Evolutionary conservation across 2,113 vertebrate genomes (phyloP), one percentile per base, ranked within the genome.

Genomic region (Sturnira hondurensis): DNA sequence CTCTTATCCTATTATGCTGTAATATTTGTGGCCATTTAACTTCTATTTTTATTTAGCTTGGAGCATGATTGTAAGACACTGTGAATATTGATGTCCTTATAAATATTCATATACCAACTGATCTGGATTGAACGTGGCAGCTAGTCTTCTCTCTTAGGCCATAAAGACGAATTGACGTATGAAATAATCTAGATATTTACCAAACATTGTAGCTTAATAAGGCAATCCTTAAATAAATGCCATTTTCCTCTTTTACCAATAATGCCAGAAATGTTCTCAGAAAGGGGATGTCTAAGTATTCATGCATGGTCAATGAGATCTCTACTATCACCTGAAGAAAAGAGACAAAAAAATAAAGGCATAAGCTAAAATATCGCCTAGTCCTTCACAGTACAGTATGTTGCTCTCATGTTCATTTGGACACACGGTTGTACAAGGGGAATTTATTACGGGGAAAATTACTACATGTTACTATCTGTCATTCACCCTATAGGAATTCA

Each of bases 21-120:
- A 98, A 96, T 97, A 97, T 97, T 95, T 98, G 96, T 98, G 98
- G 96, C 97, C 83, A 82, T 96, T 97, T 97, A 97, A 94, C 90
- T 65, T 98, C 97, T 97, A 94, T 70, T 98, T 98, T 98, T 91
- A 86, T 97, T 98, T 97, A 97, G 91, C 97, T 98, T 97, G 94
- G 93, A 98, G 98, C 98, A 99, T 99, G 98, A 97, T 97, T 98
- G 97, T 98, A 97, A 97, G 96, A 98, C 93, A 96, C 97, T 97
- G 90, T 98, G 96, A 96, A 97, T 98, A 96, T 96, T 74, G 73
- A 97, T 98, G 95, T 97, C 96, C 97, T 97, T 97, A 97, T 98
- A 97, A 97, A 97, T 97, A 97, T 96, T 97, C 95, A 95, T 93
- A 96, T 89, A 85, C 92, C 77, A 93, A 97, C 56, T 96, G 84